These are phyloP conservation scores for Thinocorus orbignyianus DNA, from an alignment of 2,113 vertebrate genomes.

Conservation along the genomic window DNA sequence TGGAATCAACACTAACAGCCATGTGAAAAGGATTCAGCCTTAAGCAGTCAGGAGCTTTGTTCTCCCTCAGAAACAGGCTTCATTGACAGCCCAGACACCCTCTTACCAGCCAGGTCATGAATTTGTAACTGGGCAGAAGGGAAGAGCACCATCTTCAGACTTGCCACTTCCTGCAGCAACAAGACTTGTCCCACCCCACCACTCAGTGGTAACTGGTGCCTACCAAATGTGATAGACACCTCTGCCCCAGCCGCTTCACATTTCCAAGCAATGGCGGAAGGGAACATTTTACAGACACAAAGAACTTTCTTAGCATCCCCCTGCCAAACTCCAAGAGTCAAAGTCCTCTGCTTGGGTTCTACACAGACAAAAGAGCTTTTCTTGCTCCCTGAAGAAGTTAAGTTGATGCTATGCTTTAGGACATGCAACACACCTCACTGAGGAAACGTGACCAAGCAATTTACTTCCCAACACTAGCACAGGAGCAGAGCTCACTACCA, in stretches of 20 bases:
- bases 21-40: not conserved
- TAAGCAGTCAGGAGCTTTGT: not conserved
- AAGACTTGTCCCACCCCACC: not conserved
- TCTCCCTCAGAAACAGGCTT: not conserved
- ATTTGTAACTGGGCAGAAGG: not conserved
- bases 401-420: not conserved
- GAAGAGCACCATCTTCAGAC: not conserved
- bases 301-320: not conserved
- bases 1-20: not conserved
- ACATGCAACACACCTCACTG: not conserved
- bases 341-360: not conserved
- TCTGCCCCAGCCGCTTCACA: not conserved
- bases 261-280: not conserved
- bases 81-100: not conserved
- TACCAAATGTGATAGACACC: rapidly evolving
- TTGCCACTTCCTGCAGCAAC: not conserved
- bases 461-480: not conserved
- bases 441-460: not conserved
- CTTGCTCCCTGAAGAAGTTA: too few species aligned
- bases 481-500: not conserved
- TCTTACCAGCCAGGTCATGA: not conserved
- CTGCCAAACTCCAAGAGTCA: not conserved
- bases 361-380: too few species aligned
- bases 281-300: not conserved
- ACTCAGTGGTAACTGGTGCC: not conserved